These are phyloP conservation scores for Drosophila quadrilineata DNA, from an alignment of 1,140 invertebrate genomes.

Conservation along the genomic window DNA sequence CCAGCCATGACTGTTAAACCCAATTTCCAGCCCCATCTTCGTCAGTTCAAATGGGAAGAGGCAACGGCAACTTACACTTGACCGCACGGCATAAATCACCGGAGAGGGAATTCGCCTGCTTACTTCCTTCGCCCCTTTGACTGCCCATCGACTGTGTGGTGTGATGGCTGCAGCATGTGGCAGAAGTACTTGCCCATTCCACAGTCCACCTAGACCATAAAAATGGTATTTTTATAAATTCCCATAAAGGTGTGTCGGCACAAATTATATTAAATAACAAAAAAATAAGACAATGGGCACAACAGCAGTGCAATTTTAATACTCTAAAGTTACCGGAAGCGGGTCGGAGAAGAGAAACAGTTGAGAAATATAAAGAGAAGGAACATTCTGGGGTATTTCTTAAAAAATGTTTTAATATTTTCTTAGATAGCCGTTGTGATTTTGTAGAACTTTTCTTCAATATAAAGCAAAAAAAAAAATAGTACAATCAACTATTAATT, in stretches of 20 bases:
- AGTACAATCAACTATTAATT: no score
- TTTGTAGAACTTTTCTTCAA: no score
- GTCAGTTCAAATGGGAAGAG: conserved; percentile 22
- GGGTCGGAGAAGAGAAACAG: not conserved
- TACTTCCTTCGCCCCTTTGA: no score
- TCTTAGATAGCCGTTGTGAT: no score
- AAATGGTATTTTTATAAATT: conserved; percentile 43
- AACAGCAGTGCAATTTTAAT: conserved; percentile 33
- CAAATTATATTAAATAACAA: conserved; percentile 72
- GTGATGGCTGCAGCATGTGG: not conserved
- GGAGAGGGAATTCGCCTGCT: conserved; percentile 13
- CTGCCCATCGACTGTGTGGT: no score
- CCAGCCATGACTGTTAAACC: conserved; percentile 65
- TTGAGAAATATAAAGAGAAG: not conserved
- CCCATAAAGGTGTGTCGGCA: conserved; percentile 51
- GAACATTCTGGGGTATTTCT: no score
- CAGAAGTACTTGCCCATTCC: conserved; percentile 23
- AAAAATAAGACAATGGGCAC: conserved; percentile 65
- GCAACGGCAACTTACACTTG: conserved; percentile 70
- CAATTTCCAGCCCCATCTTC: conserved; percentile 55
- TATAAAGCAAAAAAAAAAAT: no score
- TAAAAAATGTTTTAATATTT: no score
- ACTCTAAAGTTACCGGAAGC: not conserved
- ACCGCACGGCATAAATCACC: conserved; percentile 72
- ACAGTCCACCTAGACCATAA: conserved; percentile 54